Evolutionary conservation across 1,140 invertebrate species (phyloP).

Genomic region (Zaprionus davidi): DNA sequence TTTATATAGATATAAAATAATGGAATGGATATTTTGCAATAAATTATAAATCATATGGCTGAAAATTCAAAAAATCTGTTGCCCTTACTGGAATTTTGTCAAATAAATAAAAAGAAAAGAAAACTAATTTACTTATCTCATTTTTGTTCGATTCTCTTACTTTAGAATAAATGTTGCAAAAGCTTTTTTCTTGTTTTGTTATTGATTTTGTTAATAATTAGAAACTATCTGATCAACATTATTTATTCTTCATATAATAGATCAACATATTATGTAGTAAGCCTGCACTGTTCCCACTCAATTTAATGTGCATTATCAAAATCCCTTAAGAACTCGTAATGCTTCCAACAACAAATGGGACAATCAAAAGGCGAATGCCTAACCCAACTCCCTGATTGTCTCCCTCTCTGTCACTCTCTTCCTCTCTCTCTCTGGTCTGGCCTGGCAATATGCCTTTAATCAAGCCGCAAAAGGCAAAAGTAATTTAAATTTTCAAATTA

Average conservation of each 20-base stretch:
- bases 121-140: not conserved
- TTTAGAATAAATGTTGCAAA: not conserved
- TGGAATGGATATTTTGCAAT: not conserved
- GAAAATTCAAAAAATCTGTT: not conserved
- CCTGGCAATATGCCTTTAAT: constrained; percentile 97
- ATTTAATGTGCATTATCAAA: not conserved
- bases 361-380: constrained; percentile 2
- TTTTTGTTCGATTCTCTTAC: not conserved
- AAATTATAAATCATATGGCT: not conserved
- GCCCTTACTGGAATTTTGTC: not conserved
- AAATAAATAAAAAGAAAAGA: not conserved
- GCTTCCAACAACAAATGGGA: constrained; percentile 1
- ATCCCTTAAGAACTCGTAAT: not conserved
- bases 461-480: constrained; percentile 68
- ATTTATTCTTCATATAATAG: too few species aligned
- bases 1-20: too few species aligned
- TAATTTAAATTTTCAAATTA: constrained; percentile 80
- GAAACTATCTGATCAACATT: too few species aligned
- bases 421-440: constrained; percentile 79
- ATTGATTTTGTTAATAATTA: too few species aligned
- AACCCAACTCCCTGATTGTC: not conserved
- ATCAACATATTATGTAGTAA: too few species aligned
- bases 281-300: not conserved
- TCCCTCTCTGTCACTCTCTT: not conserved
- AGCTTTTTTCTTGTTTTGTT: too few species aligned